A percentile compares a stretch with the other conserved stretches of the same genome.
These are phyloP conservation scores for Zele albiditarsus DNA, from an alignment of 2,888 invertebrate genomes.

Conservation along the genomic window DNA sequence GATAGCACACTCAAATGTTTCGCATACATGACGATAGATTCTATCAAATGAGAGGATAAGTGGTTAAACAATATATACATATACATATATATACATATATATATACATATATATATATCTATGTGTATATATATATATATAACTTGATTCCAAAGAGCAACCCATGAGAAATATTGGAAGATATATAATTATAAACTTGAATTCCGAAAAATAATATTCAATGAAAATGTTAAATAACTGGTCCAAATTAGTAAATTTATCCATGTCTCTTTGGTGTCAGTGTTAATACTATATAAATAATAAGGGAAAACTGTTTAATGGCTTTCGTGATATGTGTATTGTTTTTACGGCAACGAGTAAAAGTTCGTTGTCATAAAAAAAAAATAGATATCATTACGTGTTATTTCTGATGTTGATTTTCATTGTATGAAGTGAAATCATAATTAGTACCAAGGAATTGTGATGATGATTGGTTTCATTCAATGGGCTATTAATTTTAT, in stretches of 20 bases:
- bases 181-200: not conserved
- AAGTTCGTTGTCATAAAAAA: constrained; percentile 41
- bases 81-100: constrained; percentile 24
- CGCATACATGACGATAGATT: not conserved
- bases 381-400: constrained; percentile 41
- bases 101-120: too few species aligned
- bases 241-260: not conserved
- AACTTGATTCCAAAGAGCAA: constrained; percentile 47
- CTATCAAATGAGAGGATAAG: not conserved
- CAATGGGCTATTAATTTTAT: constrained; percentile 48
- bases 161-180: constrained; percentile 2
- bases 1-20: constrained; percentile 6
- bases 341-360: constrained; percentile 36
- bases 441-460: constrained; percentile 28
- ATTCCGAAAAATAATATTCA: not conserved
- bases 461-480: constrained; percentile 32
- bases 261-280: constrained; percentile 49
- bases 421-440: constrained; percentile 45
- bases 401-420: constrained; percentile 52
- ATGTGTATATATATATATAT: constrained; percentile 34
- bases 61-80: constrained; percentile 15
- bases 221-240: not conserved
- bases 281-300: constrained; percentile 36
- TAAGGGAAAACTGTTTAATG: not conserved
- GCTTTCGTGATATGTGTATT: constrained; percentile 23